Evolutionary conservation across 2,888 invertebrate genomes (phyloP).

Genomic region (Platypus cylindrus): DNA sequence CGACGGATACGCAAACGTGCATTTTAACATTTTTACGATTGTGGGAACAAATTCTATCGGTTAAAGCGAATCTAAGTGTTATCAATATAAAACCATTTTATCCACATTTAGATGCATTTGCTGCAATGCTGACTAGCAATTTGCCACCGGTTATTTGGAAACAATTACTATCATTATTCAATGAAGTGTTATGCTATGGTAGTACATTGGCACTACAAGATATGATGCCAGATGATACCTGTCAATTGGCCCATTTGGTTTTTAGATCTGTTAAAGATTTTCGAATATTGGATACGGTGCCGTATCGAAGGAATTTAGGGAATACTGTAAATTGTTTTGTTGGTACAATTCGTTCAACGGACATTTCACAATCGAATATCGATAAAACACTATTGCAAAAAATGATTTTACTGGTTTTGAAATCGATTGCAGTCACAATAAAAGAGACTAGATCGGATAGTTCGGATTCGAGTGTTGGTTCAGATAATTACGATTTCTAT

Average conservation of each 20-base stretch:
- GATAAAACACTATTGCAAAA: constrained; percentile 74
- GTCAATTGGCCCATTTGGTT: constrained; percentile 71
- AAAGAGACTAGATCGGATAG: constrained; percentile 83
- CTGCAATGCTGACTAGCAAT: constrained; percentile 51
- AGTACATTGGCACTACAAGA: constrained; percentile 82
- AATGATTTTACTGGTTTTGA: constrained; percentile 74
- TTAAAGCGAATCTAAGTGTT: constrained; percentile 79
- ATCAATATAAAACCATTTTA: constrained; percentile 83
- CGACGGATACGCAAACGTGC: constrained; percentile 54
- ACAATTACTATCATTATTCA: constrained; percentile 72
- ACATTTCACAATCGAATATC: constrained; percentile 34
- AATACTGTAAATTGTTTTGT: constrained; percentile 34
- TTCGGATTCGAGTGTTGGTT: constrained; percentile 68
- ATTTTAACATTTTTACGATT: constrained; percentile 70
- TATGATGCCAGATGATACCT: constrained; percentile 77
- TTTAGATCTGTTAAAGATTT: constrained; percentile 78
- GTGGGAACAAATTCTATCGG: constrained; percentile 84
- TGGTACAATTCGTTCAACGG: constrained; percentile 30
- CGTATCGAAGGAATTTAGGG: constrained; percentile 30
- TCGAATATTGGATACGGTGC: constrained; percentile 50
- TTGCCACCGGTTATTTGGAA: constrained; percentile 76
- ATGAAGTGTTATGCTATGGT: constrained; percentile 83
- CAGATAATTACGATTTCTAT: constrained; percentile 74
- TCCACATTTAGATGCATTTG: constrained; percentile 69
- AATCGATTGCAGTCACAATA: constrained; percentile 80